Conservation (phyloP, 2,113 vertebrate species). For the Boleophthalmus pectinirostris region DNA sequence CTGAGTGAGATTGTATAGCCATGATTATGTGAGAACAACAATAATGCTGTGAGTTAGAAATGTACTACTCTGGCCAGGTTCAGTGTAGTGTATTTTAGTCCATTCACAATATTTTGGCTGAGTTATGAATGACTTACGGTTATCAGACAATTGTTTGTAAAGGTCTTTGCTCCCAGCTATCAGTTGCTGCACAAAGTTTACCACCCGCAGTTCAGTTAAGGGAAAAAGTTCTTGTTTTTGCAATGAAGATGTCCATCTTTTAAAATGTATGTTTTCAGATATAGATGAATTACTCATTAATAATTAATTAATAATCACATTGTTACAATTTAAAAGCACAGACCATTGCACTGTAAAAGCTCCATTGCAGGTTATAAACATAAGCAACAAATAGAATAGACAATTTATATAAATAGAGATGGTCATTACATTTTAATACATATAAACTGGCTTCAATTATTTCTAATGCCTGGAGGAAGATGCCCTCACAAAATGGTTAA, state of each 20-base stretch:
- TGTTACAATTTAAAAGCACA: too few species aligned
- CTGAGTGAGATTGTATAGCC: slow-evolving; percentile 2
- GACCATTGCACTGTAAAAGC: too few species aligned
- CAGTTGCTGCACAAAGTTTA: slow-evolving; percentile 12
- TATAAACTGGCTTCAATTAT: too few species aligned
- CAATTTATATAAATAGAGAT: too few species aligned
- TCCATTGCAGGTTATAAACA: too few species aligned
- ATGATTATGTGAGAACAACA: not conserved
- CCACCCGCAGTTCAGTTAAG: not conserved
- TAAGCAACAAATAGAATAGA: too few species aligned
- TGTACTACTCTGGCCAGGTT: not conserved
- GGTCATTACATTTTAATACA: too few species aligned
- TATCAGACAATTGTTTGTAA: not conserved
- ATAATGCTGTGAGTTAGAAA: not conserved
- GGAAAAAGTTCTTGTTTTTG: not conserved
- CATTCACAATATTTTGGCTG: not conserved
- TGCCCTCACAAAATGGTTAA: too few species aligned
- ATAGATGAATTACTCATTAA: too few species aligned
- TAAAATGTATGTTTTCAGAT: not conserved
- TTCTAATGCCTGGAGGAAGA: too few species aligned
- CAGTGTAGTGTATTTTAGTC: not conserved
- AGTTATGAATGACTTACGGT: not conserved
- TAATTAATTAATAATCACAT: too few species aligned
- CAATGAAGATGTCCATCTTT: not conserved
- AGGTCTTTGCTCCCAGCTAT: slow-evolving; percentile 22